A percentile compares a stretch with the other conserved stretches of the same genome.
Evolutionary conservation across 2,113 vertebrate species (phyloP).

Genomic region (Ailuropoda melanoleuca): DNA sequence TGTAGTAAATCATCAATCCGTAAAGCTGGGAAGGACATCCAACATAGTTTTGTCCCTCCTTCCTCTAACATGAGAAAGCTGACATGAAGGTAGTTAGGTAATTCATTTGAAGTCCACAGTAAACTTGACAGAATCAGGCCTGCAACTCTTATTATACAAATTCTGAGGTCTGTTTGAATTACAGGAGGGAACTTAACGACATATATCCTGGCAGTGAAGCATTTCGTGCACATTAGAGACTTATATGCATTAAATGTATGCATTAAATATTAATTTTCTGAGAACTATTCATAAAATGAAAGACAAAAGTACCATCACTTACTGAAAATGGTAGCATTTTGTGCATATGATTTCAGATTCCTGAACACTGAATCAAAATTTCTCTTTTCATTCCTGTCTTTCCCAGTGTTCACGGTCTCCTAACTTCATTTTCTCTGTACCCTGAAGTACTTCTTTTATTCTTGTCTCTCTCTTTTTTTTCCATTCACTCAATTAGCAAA

Average conservation of each 20-base stretch:
- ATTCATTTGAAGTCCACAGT: not conserved
- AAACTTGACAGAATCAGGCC: not conserved
- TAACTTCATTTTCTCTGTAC: slow-evolving; percentile 38
- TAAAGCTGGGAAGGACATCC: not conserved
- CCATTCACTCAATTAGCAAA: slow-evolving; percentile 64
- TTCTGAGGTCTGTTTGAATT: slow-evolving; percentile 21
- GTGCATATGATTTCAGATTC: slow-evolving; percentile 11
- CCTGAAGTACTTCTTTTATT: slow-evolving; percentile 27
- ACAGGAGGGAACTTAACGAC: not conserved
- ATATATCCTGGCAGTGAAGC: not conserved
- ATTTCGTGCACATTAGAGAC: not conserved
- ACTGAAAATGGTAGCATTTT: slow-evolving; percentile 45
- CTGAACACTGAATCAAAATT: not conserved
- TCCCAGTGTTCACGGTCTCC: not conserved
- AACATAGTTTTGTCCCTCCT: not conserved
- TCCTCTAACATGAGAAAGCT: not conserved
- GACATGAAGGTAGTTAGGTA: not conserved
- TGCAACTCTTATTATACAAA: not conserved
- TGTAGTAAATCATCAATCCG: not conserved
- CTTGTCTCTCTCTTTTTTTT: not conserved
- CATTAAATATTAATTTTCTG: slow-evolving; percentile 60
- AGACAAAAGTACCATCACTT: slow-evolving; percentile 8
- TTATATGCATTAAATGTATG: not conserved
- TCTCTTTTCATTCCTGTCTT: not conserved
- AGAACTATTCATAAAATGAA: slow-evolving; percentile 24